These are phyloP conservation scores for Nyctereutes procyonoides DNA, from an alignment of 2,113 vertebrate genomes.

Conservation along the genomic window DNA sequence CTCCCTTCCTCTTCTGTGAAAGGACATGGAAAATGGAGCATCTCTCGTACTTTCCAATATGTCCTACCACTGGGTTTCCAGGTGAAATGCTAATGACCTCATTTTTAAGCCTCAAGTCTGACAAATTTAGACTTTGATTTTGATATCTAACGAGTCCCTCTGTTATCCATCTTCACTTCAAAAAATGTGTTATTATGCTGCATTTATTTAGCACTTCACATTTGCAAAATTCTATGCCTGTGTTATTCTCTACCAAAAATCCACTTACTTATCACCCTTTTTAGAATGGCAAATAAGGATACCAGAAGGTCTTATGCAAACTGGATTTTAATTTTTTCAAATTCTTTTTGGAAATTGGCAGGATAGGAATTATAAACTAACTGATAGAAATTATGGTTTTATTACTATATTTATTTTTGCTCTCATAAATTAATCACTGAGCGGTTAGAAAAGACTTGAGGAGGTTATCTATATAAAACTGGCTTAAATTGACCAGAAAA, in stretches of 20 bases:
- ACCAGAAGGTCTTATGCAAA: constrained; percentile 32
- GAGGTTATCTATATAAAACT: constrained; percentile 2
- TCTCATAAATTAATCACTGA: constrained; percentile 10
- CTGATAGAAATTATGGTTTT: neutral
- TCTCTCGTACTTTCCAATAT: neutral
- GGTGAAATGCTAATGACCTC: neutral
- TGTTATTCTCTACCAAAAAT: constrained; percentile 48
- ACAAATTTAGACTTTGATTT: constrained; percentile 38
- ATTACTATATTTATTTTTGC: constrained; percentile 3
- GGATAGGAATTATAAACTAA: constrained; percentile 35
- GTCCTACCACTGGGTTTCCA: neutral
- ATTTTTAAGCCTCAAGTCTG: constrained; percentile 31
- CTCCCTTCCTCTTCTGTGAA: neutral
- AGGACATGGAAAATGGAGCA: neutral
- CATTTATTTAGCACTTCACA: constrained; percentile 67
- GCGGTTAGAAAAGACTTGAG: neutral
- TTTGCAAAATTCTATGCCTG: constrained; percentile 23
- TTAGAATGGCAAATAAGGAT: neutral
- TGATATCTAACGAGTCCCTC: constrained; percentile 5
- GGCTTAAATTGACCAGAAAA: neutral
- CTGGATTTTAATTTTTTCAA: constrained; percentile 41
- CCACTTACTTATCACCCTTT: neutral
- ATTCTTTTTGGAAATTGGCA: constrained; percentile 45
- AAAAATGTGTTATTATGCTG: constrained; percentile 64
- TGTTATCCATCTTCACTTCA: constrained; percentile 29